phyloP scores from a whole-genome alignment of 2,113 vertebrate genomes.

The Lampris megalopsis region DNA sequence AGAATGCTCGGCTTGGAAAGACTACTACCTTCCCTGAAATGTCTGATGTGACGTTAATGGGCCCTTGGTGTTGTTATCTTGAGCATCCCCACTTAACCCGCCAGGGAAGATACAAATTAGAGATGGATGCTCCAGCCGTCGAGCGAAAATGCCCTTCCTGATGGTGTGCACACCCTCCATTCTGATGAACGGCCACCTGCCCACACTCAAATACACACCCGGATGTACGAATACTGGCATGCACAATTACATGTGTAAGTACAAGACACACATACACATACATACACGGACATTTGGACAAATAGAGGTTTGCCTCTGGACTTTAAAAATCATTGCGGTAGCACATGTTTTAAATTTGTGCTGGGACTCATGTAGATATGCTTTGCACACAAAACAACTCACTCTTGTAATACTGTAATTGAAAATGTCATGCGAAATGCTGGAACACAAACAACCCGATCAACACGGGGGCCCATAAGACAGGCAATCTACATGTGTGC shows the following conservation, averaged over 20 bases:
- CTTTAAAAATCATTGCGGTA: too few species aligned
- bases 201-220: not conserved
- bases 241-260: not conserved
- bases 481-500: too few species aligned
- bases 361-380: too few species aligned
- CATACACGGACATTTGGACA: too few species aligned
- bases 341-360: too few species aligned
- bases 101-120: slow-evolving; percentile 64
- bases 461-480: too few species aligned
- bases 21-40: slow-evolving; percentile 36
- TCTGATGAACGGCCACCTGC: slow-evolving; percentile 34
- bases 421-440: too few species aligned
- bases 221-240: not conserved
- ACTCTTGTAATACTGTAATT: too few species aligned
- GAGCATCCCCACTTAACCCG: slow-evolving; percentile 63
- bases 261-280: too few species aligned
- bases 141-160: slow-evolving; percentile 57
- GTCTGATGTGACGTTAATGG: slow-evolving; percentile 70
- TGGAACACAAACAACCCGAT: too few species aligned
- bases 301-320: too few species aligned
- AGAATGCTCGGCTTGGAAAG: slow-evolving; percentile 21
- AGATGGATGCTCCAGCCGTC: slow-evolving; percentile 61
- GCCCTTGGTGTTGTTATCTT: slow-evolving; percentile 68
- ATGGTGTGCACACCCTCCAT: slow-evolving; percentile 44
- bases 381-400: too few species aligned